These are phyloP conservation scores for Willisornis vidua DNA, from an alignment of 2,113 vertebrate genomes.

Conservation along the genomic window DNA sequence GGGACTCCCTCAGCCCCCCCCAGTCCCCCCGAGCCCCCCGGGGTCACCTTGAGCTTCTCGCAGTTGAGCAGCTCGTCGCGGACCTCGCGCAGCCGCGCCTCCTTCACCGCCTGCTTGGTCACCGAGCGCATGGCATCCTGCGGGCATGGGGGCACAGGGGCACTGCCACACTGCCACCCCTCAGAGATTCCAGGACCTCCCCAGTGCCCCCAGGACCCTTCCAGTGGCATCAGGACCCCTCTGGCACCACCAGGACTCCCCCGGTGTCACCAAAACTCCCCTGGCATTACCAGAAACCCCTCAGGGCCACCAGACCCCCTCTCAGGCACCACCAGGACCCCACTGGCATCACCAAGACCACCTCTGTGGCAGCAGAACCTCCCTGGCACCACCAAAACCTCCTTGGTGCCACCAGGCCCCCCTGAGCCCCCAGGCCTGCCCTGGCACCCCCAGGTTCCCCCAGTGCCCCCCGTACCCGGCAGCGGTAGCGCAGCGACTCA, in stretches of 20 bases:
- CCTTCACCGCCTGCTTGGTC: constrained; percentile 90
- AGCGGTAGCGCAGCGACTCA: not conserved
- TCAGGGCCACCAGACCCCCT: no score
- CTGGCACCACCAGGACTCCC: not conserved
- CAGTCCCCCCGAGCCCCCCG: accelerated
- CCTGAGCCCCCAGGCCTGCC: not conserved
- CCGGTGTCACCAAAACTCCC: no score
- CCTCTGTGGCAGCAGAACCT: no score
- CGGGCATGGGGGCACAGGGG: no score
- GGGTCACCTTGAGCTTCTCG: constrained; percentile 86
- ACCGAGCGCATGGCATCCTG: constrained; percentile 94
- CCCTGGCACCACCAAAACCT: not conserved
- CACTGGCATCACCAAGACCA: not conserved
- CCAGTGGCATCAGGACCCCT: no score
- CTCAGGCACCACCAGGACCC: not conserved
- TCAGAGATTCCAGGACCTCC: not conserved
- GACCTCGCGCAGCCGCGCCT: constrained; percentile 91
- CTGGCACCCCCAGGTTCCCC: not conserved
- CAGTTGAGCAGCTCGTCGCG: constrained; percentile 94
- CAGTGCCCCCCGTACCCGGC: not conserved
- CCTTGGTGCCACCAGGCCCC: not conserved
- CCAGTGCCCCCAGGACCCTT: no score
- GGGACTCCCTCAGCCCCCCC: not conserved
- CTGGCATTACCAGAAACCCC: no score
- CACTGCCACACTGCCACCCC: not conserved